These are phyloP conservation scores for Trachymyrmex septentrionalis DNA, from an alignment of 1,140 invertebrate genomes.

Conservation along the genomic window DNA sequence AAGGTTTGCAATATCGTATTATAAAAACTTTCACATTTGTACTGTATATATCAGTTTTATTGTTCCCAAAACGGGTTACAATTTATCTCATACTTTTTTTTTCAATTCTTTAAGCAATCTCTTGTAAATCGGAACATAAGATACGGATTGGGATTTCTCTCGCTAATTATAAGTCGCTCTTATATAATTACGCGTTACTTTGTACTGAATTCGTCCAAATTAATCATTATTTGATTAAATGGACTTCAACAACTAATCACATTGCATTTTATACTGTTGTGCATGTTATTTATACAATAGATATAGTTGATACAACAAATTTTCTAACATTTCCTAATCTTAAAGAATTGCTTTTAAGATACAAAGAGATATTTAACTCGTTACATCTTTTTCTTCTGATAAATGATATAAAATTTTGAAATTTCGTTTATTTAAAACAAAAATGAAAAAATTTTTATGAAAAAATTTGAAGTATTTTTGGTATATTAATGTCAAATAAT, in stretches of 20 bases:
- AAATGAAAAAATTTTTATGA: background rate
- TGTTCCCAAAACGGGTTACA: background rate
- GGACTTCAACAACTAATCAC: background rate
- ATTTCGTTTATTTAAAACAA: background rate
- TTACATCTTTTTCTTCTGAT: background rate
- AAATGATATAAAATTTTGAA: background rate
- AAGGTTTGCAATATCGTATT: background rate
- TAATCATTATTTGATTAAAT: conserved; percentile 1
- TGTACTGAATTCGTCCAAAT: conserved; percentile 5
- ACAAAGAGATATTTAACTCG: background rate
- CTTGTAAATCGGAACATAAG: background rate
- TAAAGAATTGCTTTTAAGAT: background rate
- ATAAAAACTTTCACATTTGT: background rate
- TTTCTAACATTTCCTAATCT: background rate
- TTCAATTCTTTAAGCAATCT: background rate
- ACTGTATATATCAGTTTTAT: background rate
- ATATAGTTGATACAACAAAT: background rate
- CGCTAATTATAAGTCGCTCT: background rate
- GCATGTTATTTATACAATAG: background rate
- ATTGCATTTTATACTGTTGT: background rate
- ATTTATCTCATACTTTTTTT: background rate
- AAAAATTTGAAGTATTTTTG: background rate
- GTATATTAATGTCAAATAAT: background rate
- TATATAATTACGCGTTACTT: background rate
- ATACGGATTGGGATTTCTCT: background rate